Conservation (phyloP, 2,113 vertebrate genomes). For the Butastur rufipennis region DNA sequence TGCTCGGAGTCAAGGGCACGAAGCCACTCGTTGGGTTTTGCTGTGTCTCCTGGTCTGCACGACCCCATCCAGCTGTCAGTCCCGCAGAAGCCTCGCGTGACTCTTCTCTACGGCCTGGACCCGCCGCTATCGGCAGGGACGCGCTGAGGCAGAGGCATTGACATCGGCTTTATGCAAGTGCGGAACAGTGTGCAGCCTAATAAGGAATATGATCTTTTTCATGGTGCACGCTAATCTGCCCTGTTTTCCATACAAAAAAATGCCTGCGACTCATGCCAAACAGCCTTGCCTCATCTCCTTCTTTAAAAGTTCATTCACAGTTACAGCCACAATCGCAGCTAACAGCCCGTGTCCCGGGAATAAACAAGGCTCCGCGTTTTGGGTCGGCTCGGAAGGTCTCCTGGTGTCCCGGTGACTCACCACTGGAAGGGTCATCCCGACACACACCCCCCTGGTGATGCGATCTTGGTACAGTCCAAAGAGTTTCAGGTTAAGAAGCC, state of each 20-base stretch:
- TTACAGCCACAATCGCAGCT: background rate
- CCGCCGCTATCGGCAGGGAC: fast-evolving
- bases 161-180: background rate
- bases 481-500: slow-evolving; percentile 63
- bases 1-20: background rate
- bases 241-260: background rate
- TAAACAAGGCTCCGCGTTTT: background rate
- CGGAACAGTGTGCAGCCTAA: background rate
- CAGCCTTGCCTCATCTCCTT: slow-evolving; percentile 1
- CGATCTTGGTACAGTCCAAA: slow-evolving; percentile 64
- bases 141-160: background rate
- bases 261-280: slow-evolving; percentile 1
- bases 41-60: background rate
- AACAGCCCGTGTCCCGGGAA: background rate
- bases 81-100: background rate
- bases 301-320: slow-evolving; percentile 1
- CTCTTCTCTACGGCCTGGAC: fast-evolving
- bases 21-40: background rate
- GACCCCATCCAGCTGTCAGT: no score
- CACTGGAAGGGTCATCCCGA: background rate
- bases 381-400: slow-evolving; percentile 16
- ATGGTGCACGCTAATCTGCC: background rate
- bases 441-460: slow-evolving; percentile 44
- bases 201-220: background rate
- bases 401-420: slow-evolving; percentile 53